These are phyloP conservation scores for Palaemon carinicauda DNA, from an alignment of 1,140 invertebrate genomes.

Conservation along the genomic window DNA sequence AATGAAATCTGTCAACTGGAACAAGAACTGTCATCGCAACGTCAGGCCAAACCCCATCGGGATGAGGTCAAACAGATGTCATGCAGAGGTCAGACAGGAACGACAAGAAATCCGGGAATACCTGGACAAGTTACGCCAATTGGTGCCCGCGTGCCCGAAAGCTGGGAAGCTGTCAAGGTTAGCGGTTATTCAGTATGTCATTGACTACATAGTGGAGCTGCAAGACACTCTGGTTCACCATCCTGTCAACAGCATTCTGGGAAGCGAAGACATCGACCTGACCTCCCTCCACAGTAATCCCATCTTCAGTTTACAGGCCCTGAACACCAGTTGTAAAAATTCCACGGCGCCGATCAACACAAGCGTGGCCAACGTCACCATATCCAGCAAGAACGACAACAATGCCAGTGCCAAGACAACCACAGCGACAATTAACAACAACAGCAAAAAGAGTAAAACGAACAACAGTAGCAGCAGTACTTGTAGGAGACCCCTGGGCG, in stretches of 20 bases:
- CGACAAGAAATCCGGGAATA: constrained; percentile 45
- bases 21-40: background rate
- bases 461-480: background rate
- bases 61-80: constrained; percentile 10
- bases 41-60: background rate
- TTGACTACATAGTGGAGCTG: constrained; percentile 46
- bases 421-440: background rate
- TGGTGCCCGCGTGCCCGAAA: constrained; percentile 44
- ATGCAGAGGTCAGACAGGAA: constrained; percentile 37
- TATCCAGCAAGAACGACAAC: background rate
- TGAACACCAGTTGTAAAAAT: background rate
- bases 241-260: constrained; percentile 13
- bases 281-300: constrained; percentile 5
- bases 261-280: background rate
- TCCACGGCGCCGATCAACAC: background rate
- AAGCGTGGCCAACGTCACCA: background rate
- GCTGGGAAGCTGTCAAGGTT: constrained; percentile 38
- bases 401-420: background rate
- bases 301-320: constrained; percentile 10
- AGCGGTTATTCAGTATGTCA: constrained; percentile 43
- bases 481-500: constrained; percentile 30
- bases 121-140: constrained; percentile 43
- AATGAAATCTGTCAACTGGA: constrained; percentile 28
- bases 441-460: background rate
- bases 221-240: constrained; percentile 46